phyloP scores from a whole-genome alignment of 1,140 invertebrate species.

The Bemisia tabaci region DNA sequence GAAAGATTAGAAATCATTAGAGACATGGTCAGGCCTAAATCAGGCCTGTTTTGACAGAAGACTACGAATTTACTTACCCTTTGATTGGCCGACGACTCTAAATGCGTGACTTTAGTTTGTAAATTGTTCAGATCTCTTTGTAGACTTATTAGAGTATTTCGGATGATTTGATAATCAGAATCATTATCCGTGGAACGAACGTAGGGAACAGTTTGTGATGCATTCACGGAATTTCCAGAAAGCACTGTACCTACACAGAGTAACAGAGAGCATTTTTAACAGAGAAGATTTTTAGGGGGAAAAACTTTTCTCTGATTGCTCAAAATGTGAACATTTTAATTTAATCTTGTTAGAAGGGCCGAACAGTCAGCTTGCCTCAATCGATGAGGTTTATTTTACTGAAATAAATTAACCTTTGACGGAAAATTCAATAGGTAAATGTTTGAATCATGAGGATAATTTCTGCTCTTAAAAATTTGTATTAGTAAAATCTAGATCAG shows the following conservation, averaged over 20 bases:
- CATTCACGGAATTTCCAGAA: background rate
- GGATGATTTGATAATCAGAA: background rate
- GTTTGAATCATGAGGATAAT: too few species aligned
- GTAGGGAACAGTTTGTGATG: background rate
- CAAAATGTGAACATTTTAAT: background rate
- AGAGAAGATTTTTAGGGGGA: background rate
- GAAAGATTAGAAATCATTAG: background rate
- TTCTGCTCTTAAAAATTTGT: too few species aligned
- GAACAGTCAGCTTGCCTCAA: background rate
- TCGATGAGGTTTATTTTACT: too few species aligned
- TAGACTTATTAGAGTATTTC: background rate
- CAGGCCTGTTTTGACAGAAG: background rate
- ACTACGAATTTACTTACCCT: background rate
- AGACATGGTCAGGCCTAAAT: background rate
- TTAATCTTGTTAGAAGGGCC: background rate
- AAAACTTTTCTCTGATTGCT: background rate
- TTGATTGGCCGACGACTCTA: background rate
- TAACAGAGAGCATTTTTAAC: background rate
- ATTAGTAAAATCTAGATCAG: too few species aligned
- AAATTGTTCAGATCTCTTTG: background rate
- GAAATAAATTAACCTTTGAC: too few species aligned
- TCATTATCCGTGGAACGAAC: background rate
- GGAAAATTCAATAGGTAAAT: too few species aligned
- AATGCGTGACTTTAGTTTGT: background rate
- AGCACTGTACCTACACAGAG: background rate